Percentiles rank a stretch among this genome's conserved stretches.
These are phyloP conservation scores for Helicorthomorpha holstii DNA, from an alignment of 1,140 invertebrate genomes.

Conservation along the genomic window DNA sequence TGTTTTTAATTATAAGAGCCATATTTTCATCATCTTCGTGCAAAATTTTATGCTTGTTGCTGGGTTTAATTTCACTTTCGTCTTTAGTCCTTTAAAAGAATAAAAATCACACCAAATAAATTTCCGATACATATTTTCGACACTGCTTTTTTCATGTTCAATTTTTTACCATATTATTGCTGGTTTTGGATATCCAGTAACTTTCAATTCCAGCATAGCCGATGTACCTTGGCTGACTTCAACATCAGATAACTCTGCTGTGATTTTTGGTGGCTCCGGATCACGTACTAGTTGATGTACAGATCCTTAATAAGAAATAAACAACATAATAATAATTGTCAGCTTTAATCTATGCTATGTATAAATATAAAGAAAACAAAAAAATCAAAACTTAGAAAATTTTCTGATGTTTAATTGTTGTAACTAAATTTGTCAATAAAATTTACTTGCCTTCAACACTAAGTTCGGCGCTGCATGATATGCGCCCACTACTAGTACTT, in stretches of 20 bases:
- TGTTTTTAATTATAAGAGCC: conserved; percentile 77
- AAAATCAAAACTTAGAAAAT: no score
- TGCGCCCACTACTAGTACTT: conserved; percentile 74
- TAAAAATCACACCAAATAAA: background rate
- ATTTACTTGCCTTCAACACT: conserved; percentile 75
- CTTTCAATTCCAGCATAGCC: conserved; percentile 85
- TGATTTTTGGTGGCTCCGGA: conserved; percentile 57
- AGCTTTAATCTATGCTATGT: background rate
- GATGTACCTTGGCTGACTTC: conserved; percentile 66
- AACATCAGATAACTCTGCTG: conserved; percentile 43
- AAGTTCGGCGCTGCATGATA: conserved; percentile 81
- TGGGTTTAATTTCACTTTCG: conserved; percentile 58
- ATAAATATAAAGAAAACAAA: background rate
- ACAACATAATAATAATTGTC: background rate
- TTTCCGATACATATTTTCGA: no score
- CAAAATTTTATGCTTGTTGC: conserved; percentile 65
- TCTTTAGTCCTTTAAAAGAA: conserved; percentile 44
- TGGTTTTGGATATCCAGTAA: conserved; percentile 87
- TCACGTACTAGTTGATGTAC: conserved; percentile 62
- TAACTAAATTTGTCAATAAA: background rate
- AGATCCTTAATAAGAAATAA: conserved; percentile 32
- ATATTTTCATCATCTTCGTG: conserved; percentile 85
- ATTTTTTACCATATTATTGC: conserved; percentile 53
- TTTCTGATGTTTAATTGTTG: no score
- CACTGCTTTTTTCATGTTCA: no score